Evolutionary conservation across 2,888 invertebrate genomes (phyloP), one percentile per base, ranked within the genome.

Genomic region (Chouioia cunea): DNA sequence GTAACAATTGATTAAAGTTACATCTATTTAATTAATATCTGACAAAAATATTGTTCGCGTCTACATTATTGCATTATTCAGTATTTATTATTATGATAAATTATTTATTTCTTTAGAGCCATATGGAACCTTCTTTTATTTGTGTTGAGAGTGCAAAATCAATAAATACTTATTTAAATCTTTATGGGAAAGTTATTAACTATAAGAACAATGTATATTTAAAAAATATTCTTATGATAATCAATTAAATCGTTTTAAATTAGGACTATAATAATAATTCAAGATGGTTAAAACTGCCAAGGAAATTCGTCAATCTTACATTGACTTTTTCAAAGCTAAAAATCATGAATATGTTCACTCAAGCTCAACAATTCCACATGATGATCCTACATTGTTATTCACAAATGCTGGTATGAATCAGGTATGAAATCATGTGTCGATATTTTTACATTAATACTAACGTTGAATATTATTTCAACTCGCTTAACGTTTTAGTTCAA

Each of bases 391-490:
- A 0, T 88, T 99, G 70, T 89, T 99, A 0, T 99, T 99, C 87
- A 90, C 99, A 60, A 99, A 99, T 90, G 99, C 99, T 75, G 99
- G 97, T 64, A 99, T 99, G 99, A 99, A 99, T 86, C 99, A 99
- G 87, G 91, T 91, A 81, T 67, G 16, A 57, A 66, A 27, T 65
- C 69, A 57, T 59, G 6, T 72, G 56, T 50, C 20, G 22, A 53
- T 18, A 56, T 48, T 56, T 57, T 43, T 43, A 57, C 67, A 46
- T 52, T 27, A 46, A 23, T 46, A 57, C 43, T 52, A 46, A 62
- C 22, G 46, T 16, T 23, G 47, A 8, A 53, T 47, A 36, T 53
- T 60, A 60, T 60, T 16, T 71, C n/a, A 57, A 65, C 52, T 50
- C 59, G 46, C 59, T 67, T 27, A 27, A 62, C 4, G 27, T 27